Base-by-base conservation (phyloP, 2,113 vertebrate genomes). In the Varanus komodoensis region DNA sequence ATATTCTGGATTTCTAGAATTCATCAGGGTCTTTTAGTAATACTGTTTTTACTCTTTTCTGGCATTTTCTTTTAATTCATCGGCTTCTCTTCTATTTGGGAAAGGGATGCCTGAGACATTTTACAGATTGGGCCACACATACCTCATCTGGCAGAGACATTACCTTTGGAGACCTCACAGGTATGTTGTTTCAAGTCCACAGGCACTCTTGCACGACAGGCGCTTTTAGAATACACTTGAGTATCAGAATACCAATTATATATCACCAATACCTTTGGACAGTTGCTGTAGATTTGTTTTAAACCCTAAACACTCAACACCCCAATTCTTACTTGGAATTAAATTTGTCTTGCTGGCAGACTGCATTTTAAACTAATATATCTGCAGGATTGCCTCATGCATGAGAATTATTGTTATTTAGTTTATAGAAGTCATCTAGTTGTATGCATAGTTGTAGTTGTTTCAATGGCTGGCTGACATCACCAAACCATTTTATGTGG, bases 1-100 rank as follows among this genome's bases (percentile, higher is more conserved):
- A 90, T 71, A 89, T 86, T 85, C 73, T 86, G 48, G 75, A 86
- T 90, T 64, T 79, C 82, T 86, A 86, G 50, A 86, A 85, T 86
- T 38, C 83, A 80, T 86, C 83, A 44, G 15, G n/a, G 83, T 85
- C 82, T 71, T 84, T 85, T 69, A 85, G 17, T 57, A 57, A 69
- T 71, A 44, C 44, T 71, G 14, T 29, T 79, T 89, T 85, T 52
- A 54, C 61, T 85, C 61, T 54, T 89, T 85, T 54, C 61, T 90
- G 3, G 84, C 11, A 61, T 54, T 8, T 69, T n/a, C 48, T 91
- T 64, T 87, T 87, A 91, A 91, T 79, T 32, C 54, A 78, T 8
- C 32, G 74, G 21, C 54, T 23, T 77, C 86, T 89, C 54, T 15
- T 78, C 84, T 86, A 15, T 14, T 54, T 23, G 57, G 38, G 64